These are phyloP conservation scores for Drosophila bifasciata DNA, from an alignment of 1,140 invertebrate species.

Conservation along the genomic window DNA sequence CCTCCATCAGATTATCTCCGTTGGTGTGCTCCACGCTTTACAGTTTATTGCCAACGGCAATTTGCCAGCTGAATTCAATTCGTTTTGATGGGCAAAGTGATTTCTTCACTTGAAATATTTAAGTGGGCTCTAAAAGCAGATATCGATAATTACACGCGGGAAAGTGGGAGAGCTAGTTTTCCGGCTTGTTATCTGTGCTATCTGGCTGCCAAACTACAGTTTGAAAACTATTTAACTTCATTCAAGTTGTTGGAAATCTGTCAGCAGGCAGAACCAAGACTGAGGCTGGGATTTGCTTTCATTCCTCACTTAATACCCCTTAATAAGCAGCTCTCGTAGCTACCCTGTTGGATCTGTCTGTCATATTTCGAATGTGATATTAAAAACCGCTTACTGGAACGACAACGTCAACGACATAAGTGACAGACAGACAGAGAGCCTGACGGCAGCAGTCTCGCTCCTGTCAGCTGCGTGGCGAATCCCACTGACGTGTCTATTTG, in stretches of 20 bases:
- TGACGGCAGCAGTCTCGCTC: constrained; percentile 25
- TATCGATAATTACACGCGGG: constrained; percentile 39
- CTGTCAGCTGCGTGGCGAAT: constrained; percentile 37
- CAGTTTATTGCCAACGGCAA: constrained; percentile 20
- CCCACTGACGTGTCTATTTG: constrained; percentile 25
- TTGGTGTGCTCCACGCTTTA: constrained; percentile 15
- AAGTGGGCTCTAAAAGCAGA: constrained; percentile 36
- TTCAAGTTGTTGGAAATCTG: constrained; percentile 14
- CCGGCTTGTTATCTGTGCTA: constrained; percentile 20
- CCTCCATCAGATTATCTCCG: constrained; percentile 27
- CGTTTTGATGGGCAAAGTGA: constrained; percentile 39
- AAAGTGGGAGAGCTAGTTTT: constrained; percentile 10
- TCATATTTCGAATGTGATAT: constrained; percentile 28
- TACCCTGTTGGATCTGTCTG: constrained; percentile 4
- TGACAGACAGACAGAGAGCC: constrained; percentile 44
- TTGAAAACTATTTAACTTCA: neutral
- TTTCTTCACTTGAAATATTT: constrained; percentile 30
- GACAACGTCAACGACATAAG: neutral
- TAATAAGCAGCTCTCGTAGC: constrained; percentile 25
- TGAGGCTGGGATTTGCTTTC: constrained; percentile 7
- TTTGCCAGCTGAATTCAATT: constrained; percentile 41
- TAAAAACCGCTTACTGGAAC: constrained; percentile 41
- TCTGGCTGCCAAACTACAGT: neutral
- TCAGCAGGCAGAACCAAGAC: constrained; percentile 4
- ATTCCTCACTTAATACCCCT: no score